Conservation (phyloP, 2,888 invertebrate genomes). For the Tipula confusa region DNA sequence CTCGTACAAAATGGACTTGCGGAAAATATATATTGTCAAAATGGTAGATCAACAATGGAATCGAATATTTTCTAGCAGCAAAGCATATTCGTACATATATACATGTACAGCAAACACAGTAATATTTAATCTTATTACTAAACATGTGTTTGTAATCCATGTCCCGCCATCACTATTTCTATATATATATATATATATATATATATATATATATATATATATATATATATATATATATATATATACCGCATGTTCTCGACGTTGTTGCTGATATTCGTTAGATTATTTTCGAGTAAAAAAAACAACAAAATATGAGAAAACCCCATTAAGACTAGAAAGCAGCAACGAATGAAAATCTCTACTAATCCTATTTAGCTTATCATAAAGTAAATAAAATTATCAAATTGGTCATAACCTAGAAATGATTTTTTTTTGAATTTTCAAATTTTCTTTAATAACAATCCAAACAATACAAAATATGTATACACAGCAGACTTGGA, state of each 20-base stretch:
- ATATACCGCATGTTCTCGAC: not conserved
- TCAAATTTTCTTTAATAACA: slow-evolving; percentile 1
- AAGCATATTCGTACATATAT: not conserved
- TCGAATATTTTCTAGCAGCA: not conserved
- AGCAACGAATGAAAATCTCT: slow-evolving; percentile 1
- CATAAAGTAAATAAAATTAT: slow-evolving; percentile 25
- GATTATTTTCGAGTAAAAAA: not conserved
- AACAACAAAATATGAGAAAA: not conserved
- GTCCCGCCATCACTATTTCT: not conserved
- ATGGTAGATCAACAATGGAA: not conserved
- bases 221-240: no score
- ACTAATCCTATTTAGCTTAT: slow-evolving; percentile 12
- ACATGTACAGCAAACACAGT: not conserved
- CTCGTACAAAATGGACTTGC: not conserved
- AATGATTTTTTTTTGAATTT: not conserved
- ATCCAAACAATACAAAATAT: slow-evolving; percentile 1
- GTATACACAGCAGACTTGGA: not conserved
- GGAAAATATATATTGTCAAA: not conserved
- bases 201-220: no score
- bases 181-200: no score
- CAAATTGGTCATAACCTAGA: slow-evolving; percentile 25
- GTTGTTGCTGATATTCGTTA: not conserved
- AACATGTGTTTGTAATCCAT: slow-evolving; percentile 1
- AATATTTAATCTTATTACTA: not conserved
- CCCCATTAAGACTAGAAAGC: not conserved